A percentile compares a stretch with the other conserved stretches of the same genome.
These are phyloP conservation scores for Flexamia atlantica DNA, from an alignment of 2,888 invertebrate genomes.

Conservation along the genomic window DNA sequence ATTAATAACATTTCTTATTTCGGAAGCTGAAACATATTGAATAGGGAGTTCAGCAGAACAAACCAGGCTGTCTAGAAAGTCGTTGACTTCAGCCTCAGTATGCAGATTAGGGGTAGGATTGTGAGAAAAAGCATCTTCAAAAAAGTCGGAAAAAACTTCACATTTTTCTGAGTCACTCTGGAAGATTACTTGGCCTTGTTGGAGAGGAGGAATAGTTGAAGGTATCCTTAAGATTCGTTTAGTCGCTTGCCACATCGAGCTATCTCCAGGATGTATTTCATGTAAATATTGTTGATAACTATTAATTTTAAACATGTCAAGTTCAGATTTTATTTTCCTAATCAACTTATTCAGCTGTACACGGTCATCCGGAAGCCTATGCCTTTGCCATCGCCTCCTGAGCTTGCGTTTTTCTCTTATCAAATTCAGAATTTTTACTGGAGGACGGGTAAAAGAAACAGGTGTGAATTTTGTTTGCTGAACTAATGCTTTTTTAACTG, in stretches of 20 bases:
- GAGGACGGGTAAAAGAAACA: background rate
- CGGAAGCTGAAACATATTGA: too few relatives aligned
- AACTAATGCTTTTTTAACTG: too few relatives aligned
- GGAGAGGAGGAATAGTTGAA: background rate
- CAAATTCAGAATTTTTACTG: constrained; percentile 30
- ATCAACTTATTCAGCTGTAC: constrained; percentile 44
- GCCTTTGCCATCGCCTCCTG: constrained; percentile 46
- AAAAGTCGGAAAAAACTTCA: too few relatives aligned
- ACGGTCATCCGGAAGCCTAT: background rate
- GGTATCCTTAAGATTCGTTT: constrained; percentile 44
- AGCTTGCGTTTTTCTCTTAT: constrained; percentile 51
- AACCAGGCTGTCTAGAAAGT: too few relatives aligned
- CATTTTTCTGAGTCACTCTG: background rate
- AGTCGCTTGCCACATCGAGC: constrained; percentile 24
- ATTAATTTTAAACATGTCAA: constrained; percentile 36
- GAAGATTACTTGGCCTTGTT: background rate
- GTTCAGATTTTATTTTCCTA: constrained; percentile 53
- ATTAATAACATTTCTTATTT: too few relatives aligned
- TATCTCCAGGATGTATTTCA: constrained; percentile 38
- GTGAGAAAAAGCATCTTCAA: too few relatives aligned
- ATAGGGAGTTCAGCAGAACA: too few relatives aligned
- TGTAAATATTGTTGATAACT: constrained; percentile 15
- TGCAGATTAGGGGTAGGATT: too few relatives aligned
- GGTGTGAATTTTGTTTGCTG: too few relatives aligned
- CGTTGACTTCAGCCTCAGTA: too few relatives aligned